Percentiles rank a stretch among this genome's conserved stretches.
These are phyloP conservation scores for Etheostoma nigrum DNA, from an alignment of 2,797 vertebrate genomes.

Conservation along the genomic window DNA sequence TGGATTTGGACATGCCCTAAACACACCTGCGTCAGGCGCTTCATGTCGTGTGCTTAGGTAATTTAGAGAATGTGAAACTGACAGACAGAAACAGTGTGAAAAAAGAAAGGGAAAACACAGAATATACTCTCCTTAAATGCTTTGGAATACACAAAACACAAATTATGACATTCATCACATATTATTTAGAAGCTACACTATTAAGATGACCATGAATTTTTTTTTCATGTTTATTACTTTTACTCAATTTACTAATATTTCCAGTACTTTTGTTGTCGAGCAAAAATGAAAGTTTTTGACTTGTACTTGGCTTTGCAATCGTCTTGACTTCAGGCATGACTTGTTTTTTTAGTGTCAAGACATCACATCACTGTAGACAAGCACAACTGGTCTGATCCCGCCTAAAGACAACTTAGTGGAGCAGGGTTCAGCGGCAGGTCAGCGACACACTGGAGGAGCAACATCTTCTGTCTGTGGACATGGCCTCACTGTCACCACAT, in stretches of 20 bases:
- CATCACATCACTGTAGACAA: background rate
- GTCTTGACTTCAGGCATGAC: background rate
- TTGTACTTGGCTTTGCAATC: background rate
- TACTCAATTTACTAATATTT: background rate
- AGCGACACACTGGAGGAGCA: background rate
- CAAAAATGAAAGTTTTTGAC: background rate
- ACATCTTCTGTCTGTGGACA: conserved; percentile 16
- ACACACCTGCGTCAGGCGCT: too few species aligned
- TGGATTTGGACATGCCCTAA: too few species aligned
- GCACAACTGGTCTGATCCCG: background rate
- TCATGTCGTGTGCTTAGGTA: too few species aligned
- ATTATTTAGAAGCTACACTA: background rate
- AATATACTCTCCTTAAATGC: background rate
- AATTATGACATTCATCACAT: background rate
- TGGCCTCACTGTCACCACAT: conserved; percentile 51
- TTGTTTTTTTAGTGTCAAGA: background rate
- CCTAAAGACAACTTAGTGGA: background rate
- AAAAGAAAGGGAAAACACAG: conserved; percentile 41
- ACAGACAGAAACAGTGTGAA: conserved; percentile 17
- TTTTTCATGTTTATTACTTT: background rate
- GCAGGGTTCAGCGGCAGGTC: conserved; percentile 40
- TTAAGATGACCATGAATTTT: background rate
- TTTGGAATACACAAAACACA: conserved; percentile 6
- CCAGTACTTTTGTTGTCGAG: background rate
- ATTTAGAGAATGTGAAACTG: conserved; percentile 24